Base-by-base conservation (phyloP, 2,797 vertebrate species). In the Notamacropus eugenii region DNA sequence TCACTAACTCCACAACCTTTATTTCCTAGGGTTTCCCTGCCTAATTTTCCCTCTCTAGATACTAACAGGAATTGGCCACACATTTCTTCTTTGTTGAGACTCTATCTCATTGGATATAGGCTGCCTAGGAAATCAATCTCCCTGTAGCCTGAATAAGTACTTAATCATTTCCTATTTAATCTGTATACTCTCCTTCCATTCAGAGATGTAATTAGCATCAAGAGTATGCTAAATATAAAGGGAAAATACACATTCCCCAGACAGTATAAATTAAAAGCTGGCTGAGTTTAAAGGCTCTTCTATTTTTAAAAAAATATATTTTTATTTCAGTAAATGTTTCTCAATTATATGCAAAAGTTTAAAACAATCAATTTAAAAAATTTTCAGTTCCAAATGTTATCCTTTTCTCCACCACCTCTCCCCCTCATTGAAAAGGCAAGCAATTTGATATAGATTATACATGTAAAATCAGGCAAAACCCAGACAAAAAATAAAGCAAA, bases 161-260 rank as follows among this genome's bases (percentile, higher is more conserved):
- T 97, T 97, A 98, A 97, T 97, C 95, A 97, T 97, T 97, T 95
- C 91, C 93, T 74, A 95, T 95, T 97, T 97, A 94, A 94, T 95
- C 62, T 96, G 87, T 96, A 91, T 0, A 11, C 90, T 97, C 91
- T 58, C 46, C 57, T 97, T 97, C 97, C 96, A 98, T 98, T 97
- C 56, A 6, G 58, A 97, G 56, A 58, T 93, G 94, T 93, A 97
- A 97, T 97, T 97, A 97, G 91, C 57, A 90, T 96, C 97, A 97
- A 96, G 93, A 95, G n/a, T 54, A 97, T 94, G 94, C 96, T 97
- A 98, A 97, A 97, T 97, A 97, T 96, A 97, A 97, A 97, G 95
- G 28, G 31, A 93, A 34, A 92, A 87, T 31, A 95, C 62, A 74
- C 95, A 94, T 67, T n/a, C 90, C 97, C 87, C 59, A 92, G 91